Conservation (phyloP, 1,140 invertebrate species). For the Cydia strobilella region DNA sequence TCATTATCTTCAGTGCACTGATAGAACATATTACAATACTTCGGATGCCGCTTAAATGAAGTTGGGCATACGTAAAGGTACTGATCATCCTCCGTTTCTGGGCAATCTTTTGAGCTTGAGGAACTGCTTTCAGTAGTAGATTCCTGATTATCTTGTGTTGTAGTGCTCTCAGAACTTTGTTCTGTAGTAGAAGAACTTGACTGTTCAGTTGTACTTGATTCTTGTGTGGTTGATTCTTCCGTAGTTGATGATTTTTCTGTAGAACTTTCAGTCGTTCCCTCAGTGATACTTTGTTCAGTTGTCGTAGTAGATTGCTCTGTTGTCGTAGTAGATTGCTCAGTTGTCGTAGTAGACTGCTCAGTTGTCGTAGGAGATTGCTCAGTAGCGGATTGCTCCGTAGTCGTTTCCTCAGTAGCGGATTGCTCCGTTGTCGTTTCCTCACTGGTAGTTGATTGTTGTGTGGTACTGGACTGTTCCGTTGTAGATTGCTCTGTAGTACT, state of each 20-base stretch:
- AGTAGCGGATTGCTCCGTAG: conserved; percentile 41
- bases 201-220: conserved; percentile 43
- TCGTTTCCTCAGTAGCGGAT: conserved; percentile 38
- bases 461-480: conserved; percentile 36
- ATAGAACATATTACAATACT: conserved; percentile 91
- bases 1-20: conserved; percentile 86
- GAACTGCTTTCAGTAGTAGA: conserved; percentile 52
- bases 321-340: conserved; percentile 40
- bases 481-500: conserved; percentile 38
- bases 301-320: conserved; percentile 41
- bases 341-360: conserved; percentile 38
- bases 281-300: conserved; percentile 44
- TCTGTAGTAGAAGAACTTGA: conserved; percentile 41
- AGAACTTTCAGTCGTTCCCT: conserved; percentile 48
- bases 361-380: conserved; percentile 45
- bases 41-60: conserved; percentile 90
- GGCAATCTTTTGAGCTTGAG: conserved; percentile 66
- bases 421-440: conserved; percentile 42
- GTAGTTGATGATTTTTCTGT: conserved; percentile 45
- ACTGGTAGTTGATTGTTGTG: conserved; percentile 36
- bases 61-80: conserved; percentile 87
- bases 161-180: conserved; percentile 48
- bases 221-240: conserved; percentile 43
- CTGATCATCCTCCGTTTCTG: conserved; percentile 83
- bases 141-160: conserved; percentile 52